Conservation (phyloP, 2,797 vertebrate genomes). For the Gambelia wislizenii region DNA sequence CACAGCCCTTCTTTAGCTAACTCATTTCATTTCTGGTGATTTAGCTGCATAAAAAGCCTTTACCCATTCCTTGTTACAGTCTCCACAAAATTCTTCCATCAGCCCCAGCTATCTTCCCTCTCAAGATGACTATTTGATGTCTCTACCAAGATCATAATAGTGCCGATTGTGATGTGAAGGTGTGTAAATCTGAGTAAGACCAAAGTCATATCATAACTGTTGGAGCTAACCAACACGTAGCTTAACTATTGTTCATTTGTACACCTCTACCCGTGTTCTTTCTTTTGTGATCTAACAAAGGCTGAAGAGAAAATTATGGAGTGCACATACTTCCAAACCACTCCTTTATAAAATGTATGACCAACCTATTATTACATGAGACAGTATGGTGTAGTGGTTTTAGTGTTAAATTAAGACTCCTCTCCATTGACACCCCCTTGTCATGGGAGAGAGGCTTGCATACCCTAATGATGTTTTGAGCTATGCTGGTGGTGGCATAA, state of each 20-base stretch:
- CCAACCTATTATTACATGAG: neutral
- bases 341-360: neutral
- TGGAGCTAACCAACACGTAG: neutral
- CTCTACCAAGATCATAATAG: constrained; percentile 9
- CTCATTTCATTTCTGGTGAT: neutral
- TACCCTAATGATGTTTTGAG: too few species aligned
- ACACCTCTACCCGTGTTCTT: neutral
- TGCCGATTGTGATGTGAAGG: constrained; percentile 2
- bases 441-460: too few species aligned
- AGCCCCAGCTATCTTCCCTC: neutral
- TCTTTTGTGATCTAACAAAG: too few species aligned
- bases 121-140: neutral
- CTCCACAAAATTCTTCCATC: neutral
- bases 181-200: neutral
- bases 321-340: neutral
- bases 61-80: neutral
- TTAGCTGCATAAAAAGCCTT: neutral
- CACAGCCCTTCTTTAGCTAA: too few species aligned
- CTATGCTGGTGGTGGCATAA: too few species aligned
- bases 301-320: neutral
- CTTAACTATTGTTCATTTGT: neutral
- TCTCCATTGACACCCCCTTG: too few species aligned
- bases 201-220: neutral
- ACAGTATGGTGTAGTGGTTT: too few species aligned
- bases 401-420: too few species aligned